These are phyloP conservation scores for Ia io DNA, from an alignment of 2,113 vertebrate species.

Conservation along the genomic window DNA sequence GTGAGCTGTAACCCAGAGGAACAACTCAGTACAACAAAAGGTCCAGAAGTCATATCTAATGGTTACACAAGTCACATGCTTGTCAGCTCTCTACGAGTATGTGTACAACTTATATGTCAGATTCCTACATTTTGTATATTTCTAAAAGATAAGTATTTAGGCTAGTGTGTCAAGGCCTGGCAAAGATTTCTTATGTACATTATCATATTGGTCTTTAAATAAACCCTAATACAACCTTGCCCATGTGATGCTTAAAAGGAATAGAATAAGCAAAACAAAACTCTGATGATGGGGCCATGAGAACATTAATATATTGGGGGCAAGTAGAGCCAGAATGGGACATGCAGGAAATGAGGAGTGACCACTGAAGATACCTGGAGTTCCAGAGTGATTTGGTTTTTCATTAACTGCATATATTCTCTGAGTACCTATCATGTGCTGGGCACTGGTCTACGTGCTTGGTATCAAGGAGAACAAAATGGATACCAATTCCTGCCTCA, in stretches of 20 bases:
- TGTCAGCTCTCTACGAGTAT: not conserved
- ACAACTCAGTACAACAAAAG: not conserved
- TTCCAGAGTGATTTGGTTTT: not conserved
- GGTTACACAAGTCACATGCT: not conserved
- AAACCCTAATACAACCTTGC: not conserved
- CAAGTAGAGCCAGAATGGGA: not conserved
- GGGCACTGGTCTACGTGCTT: not conserved
- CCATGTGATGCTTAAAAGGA: not conserved
- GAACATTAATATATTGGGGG: not conserved
- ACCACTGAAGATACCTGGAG: not conserved
- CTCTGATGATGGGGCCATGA: not conserved
- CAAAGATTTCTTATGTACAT: not conserved
- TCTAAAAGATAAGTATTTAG: not conserved
- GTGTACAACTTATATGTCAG: not conserved
- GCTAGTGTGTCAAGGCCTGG: not conserved
- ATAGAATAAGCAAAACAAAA: not conserved
- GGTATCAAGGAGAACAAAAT: not conserved
- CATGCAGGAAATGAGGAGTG: too few species aligned
- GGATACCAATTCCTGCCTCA: not conserved
- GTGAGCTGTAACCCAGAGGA: slow-evolving; percentile 27
- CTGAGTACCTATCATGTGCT: not conserved
- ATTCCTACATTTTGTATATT: not conserved
- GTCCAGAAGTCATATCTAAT: not conserved
- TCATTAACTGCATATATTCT: not conserved
- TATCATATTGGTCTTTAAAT: not conserved